Percentiles rank a stretch among this genome's conserved stretches.
Evolutionary conservation across 2,113 vertebrate species (phyloP).

Genomic region (Axis porcinus): DNA sequence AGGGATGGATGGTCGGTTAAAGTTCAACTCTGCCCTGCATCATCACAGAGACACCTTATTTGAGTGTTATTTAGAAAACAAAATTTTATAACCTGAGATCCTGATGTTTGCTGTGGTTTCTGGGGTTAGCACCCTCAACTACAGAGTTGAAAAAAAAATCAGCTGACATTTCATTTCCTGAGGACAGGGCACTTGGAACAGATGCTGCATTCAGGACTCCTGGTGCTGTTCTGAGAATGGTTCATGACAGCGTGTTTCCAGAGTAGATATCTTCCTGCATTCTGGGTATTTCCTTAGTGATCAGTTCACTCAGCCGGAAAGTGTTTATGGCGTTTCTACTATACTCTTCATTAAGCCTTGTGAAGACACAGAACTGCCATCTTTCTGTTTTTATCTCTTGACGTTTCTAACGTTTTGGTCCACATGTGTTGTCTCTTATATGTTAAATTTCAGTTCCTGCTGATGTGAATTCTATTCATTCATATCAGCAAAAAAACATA

Average conservation of each 20-base stretch:
- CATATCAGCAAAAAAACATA: conserved; percentile 66
- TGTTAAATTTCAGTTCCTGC: conserved; percentile 70
- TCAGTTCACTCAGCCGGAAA: background rate
- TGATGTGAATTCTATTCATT: conserved; percentile 65
- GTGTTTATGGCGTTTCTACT: background rate
- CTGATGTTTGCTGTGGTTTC: background rate
- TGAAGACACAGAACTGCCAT: background rate
- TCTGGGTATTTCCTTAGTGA: background rate
- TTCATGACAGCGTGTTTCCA: background rate
- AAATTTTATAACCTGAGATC: background rate
- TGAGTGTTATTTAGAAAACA: background rate
- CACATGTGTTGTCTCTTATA: conserved; percentile 68
- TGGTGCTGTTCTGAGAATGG: background rate
- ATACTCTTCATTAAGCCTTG: background rate
- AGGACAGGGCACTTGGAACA: background rate
- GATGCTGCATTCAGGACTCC: background rate
- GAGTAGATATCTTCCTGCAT: background rate
- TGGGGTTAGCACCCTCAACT: background rate
- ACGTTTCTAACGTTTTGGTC: background rate
- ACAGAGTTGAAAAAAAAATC: background rate
- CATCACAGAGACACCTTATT: background rate
- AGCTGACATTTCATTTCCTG: background rate
- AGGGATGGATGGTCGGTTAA: background rate
- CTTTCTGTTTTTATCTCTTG: background rate
- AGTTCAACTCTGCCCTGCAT: background rate